These are phyloP conservation scores for Penaeus japonicus DNA, from an alignment of 1,140 invertebrate species.

Conservation along the genomic window DNA sequence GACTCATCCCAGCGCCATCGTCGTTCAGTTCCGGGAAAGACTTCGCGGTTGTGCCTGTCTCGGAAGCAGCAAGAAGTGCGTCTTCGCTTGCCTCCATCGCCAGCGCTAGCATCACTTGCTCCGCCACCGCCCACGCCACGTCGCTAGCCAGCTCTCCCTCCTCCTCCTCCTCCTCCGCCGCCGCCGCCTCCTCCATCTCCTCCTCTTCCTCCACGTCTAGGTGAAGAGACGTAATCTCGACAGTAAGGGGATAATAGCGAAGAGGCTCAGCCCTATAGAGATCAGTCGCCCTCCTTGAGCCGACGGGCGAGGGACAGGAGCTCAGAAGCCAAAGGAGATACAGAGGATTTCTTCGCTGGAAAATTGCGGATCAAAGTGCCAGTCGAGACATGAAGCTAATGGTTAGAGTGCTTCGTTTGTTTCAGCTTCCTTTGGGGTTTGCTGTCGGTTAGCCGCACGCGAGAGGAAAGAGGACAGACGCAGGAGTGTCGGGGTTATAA, in stretches of 20 bases:
- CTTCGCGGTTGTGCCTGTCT: too few species aligned
- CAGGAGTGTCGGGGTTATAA: neutral
- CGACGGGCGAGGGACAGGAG: too few species aligned
- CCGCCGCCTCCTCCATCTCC: neutral
- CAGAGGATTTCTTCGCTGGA: conserved; percentile 29
- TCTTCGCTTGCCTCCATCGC: neutral
- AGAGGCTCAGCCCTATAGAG: conserved; percentile 10
- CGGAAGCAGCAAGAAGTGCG: neutral
- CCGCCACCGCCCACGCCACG: conserved; percentile 12
- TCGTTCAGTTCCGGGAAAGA: neutral
- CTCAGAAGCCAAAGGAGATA: conserved; percentile 16
- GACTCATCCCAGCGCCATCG: neutral
- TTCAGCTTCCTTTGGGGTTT: conserved; percentile 7
- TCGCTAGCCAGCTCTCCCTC: neutral
- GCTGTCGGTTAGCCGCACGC: conserved; percentile 7
- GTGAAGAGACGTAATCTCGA: conserved; percentile 28
- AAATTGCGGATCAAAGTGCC: conserved; percentile 39
- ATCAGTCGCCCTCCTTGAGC: neutral
- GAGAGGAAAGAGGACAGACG: neutral
- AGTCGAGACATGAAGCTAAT: conserved; percentile 43
- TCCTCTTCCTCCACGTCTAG: neutral
- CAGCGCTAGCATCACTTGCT: neutral
- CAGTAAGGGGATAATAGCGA: conserved; percentile 46
- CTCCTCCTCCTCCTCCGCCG: neutral
- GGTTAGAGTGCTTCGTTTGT: conserved; percentile 21